Conservation (phyloP, 2,113 vertebrate genomes). For the Nesoenas mayeri region DNA sequence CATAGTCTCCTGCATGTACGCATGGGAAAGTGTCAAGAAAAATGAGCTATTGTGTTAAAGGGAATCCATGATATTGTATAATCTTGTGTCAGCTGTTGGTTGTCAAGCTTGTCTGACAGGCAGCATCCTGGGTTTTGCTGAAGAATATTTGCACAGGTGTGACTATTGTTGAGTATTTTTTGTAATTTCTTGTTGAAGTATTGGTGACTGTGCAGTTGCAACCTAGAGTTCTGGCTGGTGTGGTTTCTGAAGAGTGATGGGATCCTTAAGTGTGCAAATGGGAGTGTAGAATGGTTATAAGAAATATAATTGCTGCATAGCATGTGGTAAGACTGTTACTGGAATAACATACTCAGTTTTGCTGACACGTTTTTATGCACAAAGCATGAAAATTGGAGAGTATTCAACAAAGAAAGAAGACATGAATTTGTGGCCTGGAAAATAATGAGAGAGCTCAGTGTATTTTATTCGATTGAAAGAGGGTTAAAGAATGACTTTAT, state of each 20-base stretch:
- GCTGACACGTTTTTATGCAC: not conserved
- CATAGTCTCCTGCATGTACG: not conserved
- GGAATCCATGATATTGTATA: fast-evolving
- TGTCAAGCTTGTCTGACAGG: not conserved
- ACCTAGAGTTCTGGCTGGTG: not conserved
- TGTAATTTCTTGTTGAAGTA: not conserved
- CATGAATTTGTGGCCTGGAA: not conserved
- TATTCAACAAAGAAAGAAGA: not conserved
- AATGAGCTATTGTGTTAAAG: not conserved
- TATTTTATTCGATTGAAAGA: not conserved
- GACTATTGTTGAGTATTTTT: not conserved
- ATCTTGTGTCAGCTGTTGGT: not conserved
- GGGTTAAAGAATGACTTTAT: conserved; percentile 21
- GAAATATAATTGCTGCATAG: not conserved
- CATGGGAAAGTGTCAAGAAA: not conserved
- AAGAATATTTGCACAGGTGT: not conserved
- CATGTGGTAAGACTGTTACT: not conserved
- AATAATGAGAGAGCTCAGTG: not conserved
- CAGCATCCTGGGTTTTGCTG: not conserved
- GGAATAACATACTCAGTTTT: not conserved
- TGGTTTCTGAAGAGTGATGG: not conserved
- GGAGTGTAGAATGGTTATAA: not conserved
- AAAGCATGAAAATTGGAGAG: not conserved
- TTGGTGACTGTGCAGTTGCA: not conserved
- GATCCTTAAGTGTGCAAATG: not conserved